Base-by-base conservation (phyloP, 2,888 invertebrate species). In the Anagyrus pseudococci region DNA sequence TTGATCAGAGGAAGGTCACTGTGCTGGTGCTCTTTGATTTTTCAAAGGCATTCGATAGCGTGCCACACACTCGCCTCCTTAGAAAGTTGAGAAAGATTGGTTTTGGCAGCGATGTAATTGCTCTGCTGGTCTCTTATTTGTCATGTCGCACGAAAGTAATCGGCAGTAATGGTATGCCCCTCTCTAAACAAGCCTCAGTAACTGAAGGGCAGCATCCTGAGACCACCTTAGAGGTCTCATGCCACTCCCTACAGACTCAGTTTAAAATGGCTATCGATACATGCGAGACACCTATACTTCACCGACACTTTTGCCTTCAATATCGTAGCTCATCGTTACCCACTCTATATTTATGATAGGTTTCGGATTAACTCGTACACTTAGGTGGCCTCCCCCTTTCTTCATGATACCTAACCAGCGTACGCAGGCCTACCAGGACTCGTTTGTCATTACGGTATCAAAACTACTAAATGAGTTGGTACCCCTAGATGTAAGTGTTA, bases 41-140 rank as follows among this genome's bases (percentile, higher is more conserved):
- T 3, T 53, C 53, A 2, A 53, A 53, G 23, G 46, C 46, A 1
- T 47, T 56, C 33, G 33, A 41, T 23, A 52, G 22, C 4, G 23
- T 52, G 8, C 23, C 40, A 1, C 20, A 52, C 19, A 1, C 1
- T 10, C 1, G 4, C n/a, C 41, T 53, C 0, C 41, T 53, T 1
- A 4, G 7, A 2, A 41, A 25, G 17, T 33, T 50, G 1, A 6
- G 50, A 2, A 1, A 7, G 20, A 2, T 25, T 0, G 23, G 23
- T 13, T 41, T 22, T 4, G 2, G 25, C 8, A 7, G 17, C 0
- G 3, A 2, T 0, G 53, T 23, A 3, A n/a, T 53, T 2, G 0
- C 2, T 8, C 20, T 37, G 41, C 22, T 53, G 1, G 1, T 2
- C 2, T 8, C 7, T 2, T 43, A 43, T n/a, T 8, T 43, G 2